Base-by-base conservation (phyloP, 2,888 invertebrate species). In the Chalcosyrphus nemorum region DNA sequence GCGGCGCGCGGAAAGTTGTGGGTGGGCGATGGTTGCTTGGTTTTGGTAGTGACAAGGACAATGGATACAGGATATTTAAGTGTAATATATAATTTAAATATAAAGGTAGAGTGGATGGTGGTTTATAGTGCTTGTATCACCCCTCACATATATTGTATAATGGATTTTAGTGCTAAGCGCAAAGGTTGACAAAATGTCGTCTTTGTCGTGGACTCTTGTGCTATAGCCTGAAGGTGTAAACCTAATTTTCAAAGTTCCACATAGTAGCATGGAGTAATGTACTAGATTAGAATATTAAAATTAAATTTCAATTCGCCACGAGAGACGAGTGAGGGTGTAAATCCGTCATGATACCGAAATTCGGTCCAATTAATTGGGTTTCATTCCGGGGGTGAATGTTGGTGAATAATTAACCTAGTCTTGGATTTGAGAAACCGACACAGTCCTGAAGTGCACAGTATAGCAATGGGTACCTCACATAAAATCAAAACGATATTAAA, bases 71-170 rank as follows among this genome's bases (percentile, higher is more conserved):
- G 61, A 63, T 71, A 81, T 81, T 76, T 76, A 59, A 76, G 57
- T 57, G 43, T 54, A 70, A 70, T 81, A 15, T 65, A 76, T 57
- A 81, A 76, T 81, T 81, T 71, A 71, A 75, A 76, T 63, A 81
- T 54, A 52, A 65, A 35, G 11, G 27, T 15, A n/a, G 15, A 47
- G n/a, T 24, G 57, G 32, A n/a, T 27, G 59, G 4, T 32, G 17
- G 50, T 50, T 57, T 61, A 19, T 47, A n/a, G n/a, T n/a, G n/a
- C n/a, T n/a, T n/a, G n/a, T n/a, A n/a, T 27, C 45, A 57, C 17
- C n/a, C 21, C 19, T 35, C 17, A 19, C 24, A 15, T 59, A 13
- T 35, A 15, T 65, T 41, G 17, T 6, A 29, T n/a, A 47, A n/a
- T 21, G 56, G 27, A 15, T 7, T 43, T 65, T 66, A 45, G 52